These are phyloP conservation scores for Ectobius pallidus DNA, from an alignment of 2,888 invertebrate genomes.

Conservation along the genomic window DNA sequence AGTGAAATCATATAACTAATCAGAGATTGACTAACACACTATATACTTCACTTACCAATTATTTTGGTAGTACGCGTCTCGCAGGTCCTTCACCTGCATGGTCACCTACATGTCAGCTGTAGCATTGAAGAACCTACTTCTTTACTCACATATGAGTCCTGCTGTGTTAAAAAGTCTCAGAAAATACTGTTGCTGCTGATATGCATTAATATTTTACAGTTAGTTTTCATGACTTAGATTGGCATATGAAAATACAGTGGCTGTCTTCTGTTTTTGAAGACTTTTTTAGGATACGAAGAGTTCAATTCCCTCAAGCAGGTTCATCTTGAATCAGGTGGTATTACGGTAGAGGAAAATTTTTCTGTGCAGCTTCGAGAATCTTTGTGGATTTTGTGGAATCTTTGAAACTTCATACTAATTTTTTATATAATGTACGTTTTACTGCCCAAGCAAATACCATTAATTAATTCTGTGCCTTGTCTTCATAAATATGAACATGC, in stretches of 20 bases:
- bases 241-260: background rate
- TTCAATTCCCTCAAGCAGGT: background rate
- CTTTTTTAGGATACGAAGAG: background rate
- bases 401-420: background rate
- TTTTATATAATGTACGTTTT: no score
- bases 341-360: background rate
- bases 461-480: no score
- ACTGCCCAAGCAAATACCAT: no score
- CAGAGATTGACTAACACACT: no score
- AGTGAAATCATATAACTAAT: no score
- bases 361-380: constrained; percentile 5
- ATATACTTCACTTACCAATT: no score
- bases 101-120: no score
- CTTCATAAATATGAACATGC: no score
- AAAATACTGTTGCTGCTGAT: background rate
- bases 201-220: background rate
- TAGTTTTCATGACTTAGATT: background rate
- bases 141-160: background rate
- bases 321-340: background rate
- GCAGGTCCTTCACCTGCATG: no score
- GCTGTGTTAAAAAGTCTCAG: background rate
- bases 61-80: no score
- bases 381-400: background rate
- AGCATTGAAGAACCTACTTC: no score
- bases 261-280: background rate